phyloP scores from a whole-genome alignment of 92 coral and sea anemone genomes.

The Zoanthus solanderi region DNA sequence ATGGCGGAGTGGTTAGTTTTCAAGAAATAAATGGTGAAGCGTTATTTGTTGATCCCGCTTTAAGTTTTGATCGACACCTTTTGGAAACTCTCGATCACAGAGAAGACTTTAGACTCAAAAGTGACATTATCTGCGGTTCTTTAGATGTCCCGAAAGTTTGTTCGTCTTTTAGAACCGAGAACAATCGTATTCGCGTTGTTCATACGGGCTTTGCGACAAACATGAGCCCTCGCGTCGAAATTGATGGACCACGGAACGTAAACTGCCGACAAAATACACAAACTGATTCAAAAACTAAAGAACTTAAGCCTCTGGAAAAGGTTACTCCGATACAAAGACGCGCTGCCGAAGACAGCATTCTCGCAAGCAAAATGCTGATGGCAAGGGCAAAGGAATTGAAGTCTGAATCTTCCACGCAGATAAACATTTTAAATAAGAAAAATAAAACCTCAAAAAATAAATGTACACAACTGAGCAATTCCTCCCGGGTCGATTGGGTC shows the following conservation, averaged over 20 bases:
- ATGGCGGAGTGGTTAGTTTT: slow-evolving; percentile 79
- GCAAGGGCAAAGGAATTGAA: slow-evolving; percentile 68
- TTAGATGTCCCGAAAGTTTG: slow-evolving; percentile 52
- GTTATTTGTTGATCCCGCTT: slow-evolving; percentile 87
- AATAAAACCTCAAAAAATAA: slow-evolving; percentile 37
- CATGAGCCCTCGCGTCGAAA: slow-evolving; percentile 41
- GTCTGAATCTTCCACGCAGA: slow-evolving; percentile 58
- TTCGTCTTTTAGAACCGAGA: slow-evolving; percentile 65
- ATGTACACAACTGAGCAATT: neutral
- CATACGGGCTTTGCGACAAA: slow-evolving; percentile 55
- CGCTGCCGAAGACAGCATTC: slow-evolving; percentile 77
- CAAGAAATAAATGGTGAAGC: slow-evolving; percentile 81
- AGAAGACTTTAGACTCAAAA: slow-evolving; percentile 61
- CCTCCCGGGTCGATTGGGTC: slow-evolving; percentile 84
- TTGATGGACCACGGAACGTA: slow-evolving; percentile 52
- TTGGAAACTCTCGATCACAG: slow-evolving; percentile 65
- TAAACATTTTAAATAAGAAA: slow-evolving; percentile 51
- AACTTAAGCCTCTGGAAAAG: slow-evolving; percentile 80
- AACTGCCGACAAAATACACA: slow-evolving; percentile 64
- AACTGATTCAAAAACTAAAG: slow-evolving; percentile 23
- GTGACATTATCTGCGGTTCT: slow-evolving; percentile 43
- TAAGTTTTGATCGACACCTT: slow-evolving; percentile 86
- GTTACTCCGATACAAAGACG: slow-evolving; percentile 84
- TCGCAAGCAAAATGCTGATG: slow-evolving; percentile 60
- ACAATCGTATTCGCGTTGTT: slow-evolving; percentile 67